Conservation (phyloP, 2,797 vertebrate species). For the Labeo calbasu region DNA sequence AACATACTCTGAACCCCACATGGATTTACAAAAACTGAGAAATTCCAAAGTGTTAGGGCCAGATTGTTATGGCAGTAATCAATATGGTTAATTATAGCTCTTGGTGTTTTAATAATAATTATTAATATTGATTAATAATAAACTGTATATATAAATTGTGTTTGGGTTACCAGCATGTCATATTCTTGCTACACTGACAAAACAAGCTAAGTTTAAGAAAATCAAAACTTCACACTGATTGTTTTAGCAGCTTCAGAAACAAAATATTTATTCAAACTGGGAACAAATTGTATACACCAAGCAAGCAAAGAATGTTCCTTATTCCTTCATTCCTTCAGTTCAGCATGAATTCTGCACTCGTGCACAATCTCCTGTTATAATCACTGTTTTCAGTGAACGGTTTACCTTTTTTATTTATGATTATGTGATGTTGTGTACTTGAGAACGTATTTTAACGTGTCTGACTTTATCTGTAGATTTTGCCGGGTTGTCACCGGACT, state of each 20-base stretch:
- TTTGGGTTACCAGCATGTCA: no score
- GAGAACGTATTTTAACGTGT: neutral
- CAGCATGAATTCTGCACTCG: neutral
- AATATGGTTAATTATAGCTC: no score
- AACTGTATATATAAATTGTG: no score
- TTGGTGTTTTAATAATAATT: no score
- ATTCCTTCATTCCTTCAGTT: neutral
- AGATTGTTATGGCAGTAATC: no score
- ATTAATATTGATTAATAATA: no score
- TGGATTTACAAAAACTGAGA: no score
- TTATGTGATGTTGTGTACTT: neutral
- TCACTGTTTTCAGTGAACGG: neutral
- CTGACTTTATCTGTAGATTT: constrained; percentile 33
- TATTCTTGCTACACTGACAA: neutral
- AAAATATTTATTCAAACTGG: no score
- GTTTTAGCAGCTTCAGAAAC: neutral
- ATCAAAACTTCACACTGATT: neutral
- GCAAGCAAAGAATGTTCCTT: no score
- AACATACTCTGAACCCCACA: no score
- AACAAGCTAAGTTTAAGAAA: neutral
- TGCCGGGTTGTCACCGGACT: constrained; percentile 69
- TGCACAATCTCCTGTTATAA: neutral
- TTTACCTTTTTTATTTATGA: neutral
- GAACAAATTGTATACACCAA: neutral
- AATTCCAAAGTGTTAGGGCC: no score